Evolutionary conservation across 1,140 invertebrate species (phyloP), one percentile per base, ranked within the genome.

Genomic region (Globodera ellingtonae): DNA sequence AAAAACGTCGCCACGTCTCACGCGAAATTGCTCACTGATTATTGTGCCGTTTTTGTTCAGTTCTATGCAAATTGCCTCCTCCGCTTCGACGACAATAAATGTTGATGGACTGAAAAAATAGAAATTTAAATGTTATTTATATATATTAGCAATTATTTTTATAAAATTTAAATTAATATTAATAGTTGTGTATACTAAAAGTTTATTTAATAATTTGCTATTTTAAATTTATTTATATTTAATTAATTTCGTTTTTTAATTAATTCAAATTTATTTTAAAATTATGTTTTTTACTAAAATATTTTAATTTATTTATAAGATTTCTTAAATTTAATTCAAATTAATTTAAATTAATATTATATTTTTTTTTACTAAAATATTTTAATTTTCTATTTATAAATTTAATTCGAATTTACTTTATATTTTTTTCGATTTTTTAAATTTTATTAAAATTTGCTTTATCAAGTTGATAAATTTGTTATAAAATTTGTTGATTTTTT

Each of bases 1-100:
- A 65, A 47, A 77, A 71, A 78, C 72, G 72, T 74, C 48, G 71
- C 82, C 78, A 66, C 80, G n/a, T 62, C 75, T 21, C 52, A 69
- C 56, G 44, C 56, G 70, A 52, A 70, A 56, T 71, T 66, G 69
- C 67, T 82, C 35, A 48, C 56, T 6, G 50, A 75, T 47, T 59
- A 21, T 46, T 70, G 70, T 15, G 59, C 48, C 74, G 44, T 74
- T 73, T 81, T 75, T 21, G 71, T 73, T 46, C 72, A 67, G 13
- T 75, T 78, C 50, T 65, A 75, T 21, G 44, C 65, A 77, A n/a
- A 59, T 79, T 24, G 67, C 79, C 62, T 80, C 52, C 50, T 79
- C 66, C 48, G 56, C 78, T 44, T 79, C 75, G 21, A 69, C 69
- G 21, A 77, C 21, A 15, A 77, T 66, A 77, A 77, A 77, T 24